Percentiles rank a stretch among this genome's conserved stretches.
These are phyloP conservation scores for Odontesthes bonariensis DNA, from an alignment of 2,113 vertebrate species.

Conservation along the genomic window DNA sequence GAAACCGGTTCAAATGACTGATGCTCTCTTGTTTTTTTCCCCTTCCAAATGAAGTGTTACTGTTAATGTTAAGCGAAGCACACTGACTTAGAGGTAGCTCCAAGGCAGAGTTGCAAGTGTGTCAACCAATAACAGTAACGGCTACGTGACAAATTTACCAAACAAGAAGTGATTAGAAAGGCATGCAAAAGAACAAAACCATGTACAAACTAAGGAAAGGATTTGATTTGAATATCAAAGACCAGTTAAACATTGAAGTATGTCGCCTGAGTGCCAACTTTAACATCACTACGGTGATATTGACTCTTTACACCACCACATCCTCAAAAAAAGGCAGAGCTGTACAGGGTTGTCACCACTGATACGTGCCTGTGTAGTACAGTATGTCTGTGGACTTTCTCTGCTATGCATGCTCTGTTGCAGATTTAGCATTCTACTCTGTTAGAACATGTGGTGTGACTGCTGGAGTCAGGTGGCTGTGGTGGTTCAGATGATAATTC, in stretches of 20 bases:
- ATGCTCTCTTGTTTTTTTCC: too few species aligned
- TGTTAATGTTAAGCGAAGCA: slow-evolving; percentile 37
- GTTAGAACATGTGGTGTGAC: slow-evolving; percentile 1
- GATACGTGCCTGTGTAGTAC: too few species aligned
- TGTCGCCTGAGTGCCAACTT: neutral
- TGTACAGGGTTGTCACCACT: too few species aligned
- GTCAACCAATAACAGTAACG: neutral
- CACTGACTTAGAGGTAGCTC: neutral
- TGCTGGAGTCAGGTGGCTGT: slow-evolving; percentile 11
- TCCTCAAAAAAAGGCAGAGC: neutral
- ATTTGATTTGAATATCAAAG: slow-evolving; percentile 21
- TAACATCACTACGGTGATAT: too few species aligned
- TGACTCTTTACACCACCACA: neutral
- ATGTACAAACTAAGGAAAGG: neutral
- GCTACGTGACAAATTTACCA: slow-evolving; percentile 13
- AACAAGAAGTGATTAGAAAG: slow-evolving; percentile 16
- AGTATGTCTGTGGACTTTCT: slow-evolving; percentile 1
- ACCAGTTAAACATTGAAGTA: neutral
- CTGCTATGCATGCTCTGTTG: neutral
- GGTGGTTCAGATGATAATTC: slow-evolving; percentile 12
- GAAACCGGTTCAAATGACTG: neutral
- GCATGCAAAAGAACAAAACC: neutral
- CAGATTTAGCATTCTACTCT: slow-evolving; percentile 16
- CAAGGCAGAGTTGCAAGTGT: slow-evolving; percentile 2
- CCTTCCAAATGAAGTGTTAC: slow-evolving; percentile 1